A percentile compares a stretch with the other conserved stretches of the same genome.
These are phyloP conservation scores for Phrynosoma blainvillii DNA, from an alignment of 2,113 vertebrate genomes.

Conservation along the genomic window DNA sequence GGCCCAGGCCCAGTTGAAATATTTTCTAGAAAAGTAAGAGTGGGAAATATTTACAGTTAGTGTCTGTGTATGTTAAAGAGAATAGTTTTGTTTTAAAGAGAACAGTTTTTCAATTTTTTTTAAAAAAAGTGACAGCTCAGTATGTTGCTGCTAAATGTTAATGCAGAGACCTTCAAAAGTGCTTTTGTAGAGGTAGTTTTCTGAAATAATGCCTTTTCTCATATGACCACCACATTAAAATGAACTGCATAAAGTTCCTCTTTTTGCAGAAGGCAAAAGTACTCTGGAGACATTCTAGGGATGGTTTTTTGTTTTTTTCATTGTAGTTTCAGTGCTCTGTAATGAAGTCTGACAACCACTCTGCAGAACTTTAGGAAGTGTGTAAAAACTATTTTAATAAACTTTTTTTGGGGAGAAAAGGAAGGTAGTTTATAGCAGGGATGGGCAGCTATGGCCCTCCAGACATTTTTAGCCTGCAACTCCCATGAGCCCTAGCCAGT, in stretches of 20 bases:
- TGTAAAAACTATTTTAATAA: neutral
- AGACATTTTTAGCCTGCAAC: no score
- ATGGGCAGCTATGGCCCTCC: no score
- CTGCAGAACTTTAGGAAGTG: neutral
- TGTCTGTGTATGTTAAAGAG: neutral
- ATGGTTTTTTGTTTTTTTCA: neutral
- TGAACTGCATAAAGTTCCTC: neutral
- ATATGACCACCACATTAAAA: neutral
- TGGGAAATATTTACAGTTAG: neutral
- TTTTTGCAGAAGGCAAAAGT: neutral
- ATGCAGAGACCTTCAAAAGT: constrained; percentile 6
- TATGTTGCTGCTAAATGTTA: neutral
- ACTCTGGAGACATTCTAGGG: neutral
- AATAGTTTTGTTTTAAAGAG: neutral
- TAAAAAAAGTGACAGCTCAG: neutral
- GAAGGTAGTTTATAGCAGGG: neutral
- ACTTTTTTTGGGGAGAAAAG: neutral
- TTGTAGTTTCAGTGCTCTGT: neutral
- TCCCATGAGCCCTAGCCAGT: no score
- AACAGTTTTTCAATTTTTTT: neutral
- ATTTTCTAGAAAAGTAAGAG: neutral
- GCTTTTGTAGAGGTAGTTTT: neutral
- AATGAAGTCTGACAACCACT: neutral
- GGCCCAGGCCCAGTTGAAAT: neutral
- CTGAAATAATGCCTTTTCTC: neutral